These are phyloP conservation scores for Ptilonorhynchus violaceus DNA, from an alignment of 2,113 vertebrate species.

Conservation along the genomic window DNA sequence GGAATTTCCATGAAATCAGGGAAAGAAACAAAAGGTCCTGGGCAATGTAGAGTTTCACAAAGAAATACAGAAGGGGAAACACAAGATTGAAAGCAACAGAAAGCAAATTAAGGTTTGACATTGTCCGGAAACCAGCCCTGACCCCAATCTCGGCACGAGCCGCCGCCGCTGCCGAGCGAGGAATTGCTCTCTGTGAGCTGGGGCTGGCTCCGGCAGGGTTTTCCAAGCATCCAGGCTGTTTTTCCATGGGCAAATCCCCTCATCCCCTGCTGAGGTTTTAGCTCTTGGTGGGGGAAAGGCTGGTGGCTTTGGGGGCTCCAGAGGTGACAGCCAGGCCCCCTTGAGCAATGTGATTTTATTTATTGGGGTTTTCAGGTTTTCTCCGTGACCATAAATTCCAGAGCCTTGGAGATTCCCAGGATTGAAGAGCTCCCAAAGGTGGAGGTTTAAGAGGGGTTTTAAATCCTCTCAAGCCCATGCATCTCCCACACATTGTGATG, in stretches of 20 bases:
- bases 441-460: neutral
- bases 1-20: neutral
- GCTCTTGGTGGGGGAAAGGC: neutral
- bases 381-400: accelerated
- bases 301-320: neutral
- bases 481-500: accelerated
- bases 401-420: neutral
- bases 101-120: constrained; percentile 52
- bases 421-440: neutral
- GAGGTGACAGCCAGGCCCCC: neutral
- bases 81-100: constrained; percentile 51
- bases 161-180: accelerated
- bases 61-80: neutral
- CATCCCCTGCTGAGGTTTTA: neutral
- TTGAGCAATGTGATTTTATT: neutral
- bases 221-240: neutral
- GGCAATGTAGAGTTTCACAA: neutral
- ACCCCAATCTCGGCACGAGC: constrained; percentile 19
- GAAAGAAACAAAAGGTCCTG: neutral
- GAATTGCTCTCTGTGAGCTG: neutral
- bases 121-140: constrained; percentile 15
- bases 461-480: accelerated
- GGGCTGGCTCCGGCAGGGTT: neutral
- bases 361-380: neutral
- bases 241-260: neutral